Evolutionary conservation across 2,888 invertebrate species (phyloP).

Genomic region (Reticulitermes lucifugus): DNA sequence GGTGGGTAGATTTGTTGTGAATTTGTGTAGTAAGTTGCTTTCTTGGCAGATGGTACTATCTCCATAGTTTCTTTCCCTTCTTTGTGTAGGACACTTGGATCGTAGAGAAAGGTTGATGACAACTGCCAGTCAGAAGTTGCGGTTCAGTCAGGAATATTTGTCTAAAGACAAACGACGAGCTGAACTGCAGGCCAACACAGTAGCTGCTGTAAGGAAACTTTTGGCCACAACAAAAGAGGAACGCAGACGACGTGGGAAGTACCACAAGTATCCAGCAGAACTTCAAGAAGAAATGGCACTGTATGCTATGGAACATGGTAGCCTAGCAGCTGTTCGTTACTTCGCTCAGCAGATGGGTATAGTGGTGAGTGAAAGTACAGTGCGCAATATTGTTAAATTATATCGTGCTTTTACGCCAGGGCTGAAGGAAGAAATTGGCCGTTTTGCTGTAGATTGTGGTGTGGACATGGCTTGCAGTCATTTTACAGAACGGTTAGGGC

Average conservation of each 20-base stretch:
- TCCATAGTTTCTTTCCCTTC: slow-evolving; percentile 27
- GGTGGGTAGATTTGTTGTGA: neutral
- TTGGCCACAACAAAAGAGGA: slow-evolving; percentile 56
- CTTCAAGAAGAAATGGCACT: slow-evolving; percentile 57
- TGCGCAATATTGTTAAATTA: slow-evolving; percentile 57
- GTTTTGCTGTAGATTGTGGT: slow-evolving; percentile 55
- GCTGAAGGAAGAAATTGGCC: slow-evolving; percentile 57
- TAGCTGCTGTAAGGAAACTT: slow-evolving; percentile 57
- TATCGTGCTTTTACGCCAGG: slow-evolving; percentile 55
- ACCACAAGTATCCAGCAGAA: slow-evolving; percentile 57
- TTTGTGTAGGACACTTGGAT: slow-evolving; percentile 37
- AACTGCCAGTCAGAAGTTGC: slow-evolving; percentile 32
- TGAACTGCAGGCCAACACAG: slow-evolving; percentile 54
- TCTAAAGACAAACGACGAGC: slow-evolving; percentile 36
- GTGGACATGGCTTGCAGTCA: slow-evolving; percentile 55
- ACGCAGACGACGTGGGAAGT: slow-evolving; percentile 56
- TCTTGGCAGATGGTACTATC: neutral
- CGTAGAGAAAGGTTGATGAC: slow-evolving; percentile 33
- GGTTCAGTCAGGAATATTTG: slow-evolving; percentile 7
- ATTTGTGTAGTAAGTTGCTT: neutral
- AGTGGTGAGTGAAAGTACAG: slow-evolving; percentile 57
- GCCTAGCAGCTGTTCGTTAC: slow-evolving; percentile 54
- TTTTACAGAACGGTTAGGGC: slow-evolving; percentile 55
- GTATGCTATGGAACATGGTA: slow-evolving; percentile 57
- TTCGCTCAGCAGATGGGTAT: slow-evolving; percentile 56